A percentile compares a stretch with the other conserved stretches of the same genome.
phyloP scores from a whole-genome alignment of 92 coral and sea anemone genomes.

The Zoanthus sociatus region DNA sequence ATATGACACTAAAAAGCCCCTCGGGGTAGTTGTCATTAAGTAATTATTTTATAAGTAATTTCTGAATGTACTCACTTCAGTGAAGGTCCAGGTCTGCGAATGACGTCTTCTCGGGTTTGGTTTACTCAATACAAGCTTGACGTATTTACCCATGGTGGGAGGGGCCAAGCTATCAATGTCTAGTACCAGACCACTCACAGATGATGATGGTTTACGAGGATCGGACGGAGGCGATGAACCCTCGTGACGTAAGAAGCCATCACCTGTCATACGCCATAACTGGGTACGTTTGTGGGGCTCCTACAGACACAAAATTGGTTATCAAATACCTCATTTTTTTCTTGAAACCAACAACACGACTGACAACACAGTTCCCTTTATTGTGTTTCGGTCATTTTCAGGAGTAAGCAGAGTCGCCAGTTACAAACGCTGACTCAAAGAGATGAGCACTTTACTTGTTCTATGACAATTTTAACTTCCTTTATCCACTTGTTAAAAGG shows the following conservation, averaged over 20 bases:
- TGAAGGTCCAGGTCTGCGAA: slow-evolving; percentile 97
- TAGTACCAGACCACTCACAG: slow-evolving; percentile 87
- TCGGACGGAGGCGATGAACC: slow-evolving; percentile 93
- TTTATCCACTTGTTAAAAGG: no score
- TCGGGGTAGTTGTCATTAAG: no score
- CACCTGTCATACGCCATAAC: slow-evolving; percentile 98
- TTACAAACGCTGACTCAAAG: not conserved
- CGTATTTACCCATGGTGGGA: slow-evolving; percentile 88
- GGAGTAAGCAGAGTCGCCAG: not conserved
- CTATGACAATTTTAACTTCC: no score
- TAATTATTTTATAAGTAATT: no score
- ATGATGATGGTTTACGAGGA: slow-evolving; percentile 92
- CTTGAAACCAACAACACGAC: not conserved
- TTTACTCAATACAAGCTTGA: slow-evolving; percentile 87
- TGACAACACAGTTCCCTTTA: no score
- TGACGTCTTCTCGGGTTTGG: slow-evolving; percentile 85
- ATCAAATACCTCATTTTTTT: not conserved
- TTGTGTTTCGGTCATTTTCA: no score
- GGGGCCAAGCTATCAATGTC: slow-evolving; percentile 96
- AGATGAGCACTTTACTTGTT: not conserved
- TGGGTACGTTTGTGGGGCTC: slow-evolving; percentile 97
- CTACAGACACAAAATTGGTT: slow-evolving; percentile 37
- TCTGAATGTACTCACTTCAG: slow-evolving; percentile 71
- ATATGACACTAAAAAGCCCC: no score
- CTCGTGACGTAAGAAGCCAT: slow-evolving; percentile 88